Conservation (phyloP, 2,113 vertebrate genomes). For the Podarcis muralis region DNA sequence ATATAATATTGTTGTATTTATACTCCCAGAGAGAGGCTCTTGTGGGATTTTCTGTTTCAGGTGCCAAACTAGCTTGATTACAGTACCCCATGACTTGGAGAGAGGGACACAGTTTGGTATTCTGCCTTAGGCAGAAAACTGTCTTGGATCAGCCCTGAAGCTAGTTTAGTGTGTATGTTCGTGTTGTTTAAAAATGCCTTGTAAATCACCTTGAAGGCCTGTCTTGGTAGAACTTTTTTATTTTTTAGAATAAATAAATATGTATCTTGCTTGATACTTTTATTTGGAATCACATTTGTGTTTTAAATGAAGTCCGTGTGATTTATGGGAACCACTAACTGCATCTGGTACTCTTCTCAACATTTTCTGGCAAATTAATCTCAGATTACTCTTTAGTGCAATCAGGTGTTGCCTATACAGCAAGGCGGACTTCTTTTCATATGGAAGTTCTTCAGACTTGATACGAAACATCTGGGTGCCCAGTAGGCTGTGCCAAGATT, state of each 20-base stretch:
- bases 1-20: too few relatives aligned
- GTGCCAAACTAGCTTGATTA: too few relatives aligned
- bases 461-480: slow-evolving; percentile 67
- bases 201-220: not conserved
- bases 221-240: not conserved
- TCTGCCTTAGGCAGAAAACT: too few relatives aligned
- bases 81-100: too few relatives aligned
- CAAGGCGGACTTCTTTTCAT: slow-evolving; percentile 47
- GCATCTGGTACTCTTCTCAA: slow-evolving; percentile 61
- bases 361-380: slow-evolving; percentile 60
- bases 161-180: not conserved
- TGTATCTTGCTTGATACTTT: not conserved
- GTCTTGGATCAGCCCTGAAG: not conserved
- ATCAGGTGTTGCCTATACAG: slow-evolving; percentile 52
- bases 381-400: slow-evolving; percentile 55
- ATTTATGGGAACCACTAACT: slow-evolving; percentile 46
- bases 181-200: not conserved
- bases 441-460: slow-evolving; percentile 56
- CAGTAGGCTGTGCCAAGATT: slow-evolving; percentile 48
- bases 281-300: not conserved
- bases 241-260: not conserved
- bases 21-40: too few relatives aligned
- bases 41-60: too few relatives aligned
- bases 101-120: too few relatives aligned
- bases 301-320: slow-evolving; percentile 33